These are phyloP conservation scores for Agonopterix subpropinquella DNA, from an alignment of 2,888 invertebrate genomes.

Conservation along the genomic window DNA sequence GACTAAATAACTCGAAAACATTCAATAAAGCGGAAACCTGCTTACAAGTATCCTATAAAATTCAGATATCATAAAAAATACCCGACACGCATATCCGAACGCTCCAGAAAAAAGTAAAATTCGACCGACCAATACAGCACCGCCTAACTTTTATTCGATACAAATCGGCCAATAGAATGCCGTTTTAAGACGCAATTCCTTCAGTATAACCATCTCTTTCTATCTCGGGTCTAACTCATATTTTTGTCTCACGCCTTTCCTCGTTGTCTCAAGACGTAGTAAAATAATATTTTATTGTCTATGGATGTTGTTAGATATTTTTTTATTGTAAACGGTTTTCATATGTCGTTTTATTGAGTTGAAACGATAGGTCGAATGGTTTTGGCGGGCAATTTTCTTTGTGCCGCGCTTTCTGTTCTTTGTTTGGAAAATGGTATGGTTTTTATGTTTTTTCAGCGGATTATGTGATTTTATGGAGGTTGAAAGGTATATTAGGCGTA, in stretches of 20 bases:
- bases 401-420: background rate
- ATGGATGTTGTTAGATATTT: slow-evolving; percentile 22
- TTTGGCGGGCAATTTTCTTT: slow-evolving; percentile 22
- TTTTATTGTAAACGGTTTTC: slow-evolving; percentile 28
- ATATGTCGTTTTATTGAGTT: slow-evolving; percentile 22
- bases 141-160: slow-evolving; percentile 43
- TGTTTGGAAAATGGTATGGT: background rate
- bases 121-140: slow-evolving; percentile 28
- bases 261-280: slow-evolving; percentile 19
- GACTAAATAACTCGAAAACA: slow-evolving; percentile 1
- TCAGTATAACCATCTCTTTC: slow-evolving; percentile 39
- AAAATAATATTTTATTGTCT: slow-evolving; percentile 28
- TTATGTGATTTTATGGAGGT: background rate
- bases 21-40: slow-evolving; percentile 36
- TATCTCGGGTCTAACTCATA: slow-evolving; percentile 18
- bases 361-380: slow-evolving; percentile 20
- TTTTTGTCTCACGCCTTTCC: slow-evolving; percentile 23
- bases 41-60: slow-evolving; percentile 50
- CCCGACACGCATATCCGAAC: slow-evolving; percentile 12
- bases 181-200: slow-evolving; percentile 42
- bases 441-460: background rate
- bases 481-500: background rate
- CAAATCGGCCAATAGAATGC: slow-evolving; percentile 46
- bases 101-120: slow-evolving; percentile 30
- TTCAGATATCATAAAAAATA: slow-evolving; percentile 46